Base-by-base conservation (phyloP, 2,888 invertebrate species). In the Laothoe populi region DNA sequence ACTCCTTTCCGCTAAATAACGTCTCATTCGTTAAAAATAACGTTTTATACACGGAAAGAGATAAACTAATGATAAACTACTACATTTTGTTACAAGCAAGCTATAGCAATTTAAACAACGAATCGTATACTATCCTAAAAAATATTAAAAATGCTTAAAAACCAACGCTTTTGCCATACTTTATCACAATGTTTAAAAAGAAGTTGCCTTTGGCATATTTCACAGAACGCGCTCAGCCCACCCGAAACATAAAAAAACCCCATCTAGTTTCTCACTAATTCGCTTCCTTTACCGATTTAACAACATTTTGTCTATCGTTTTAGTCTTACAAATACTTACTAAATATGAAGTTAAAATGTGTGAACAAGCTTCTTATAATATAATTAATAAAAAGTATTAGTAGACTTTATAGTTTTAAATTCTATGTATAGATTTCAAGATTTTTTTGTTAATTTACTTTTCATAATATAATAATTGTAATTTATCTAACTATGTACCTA, bases 361-460 rank as follows among this genome's bases (percentile, higher is more conserved):
- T 92, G 92, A 92, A 92, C 90, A 92, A 92, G 92, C 92, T 77
- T 90, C 89, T 91, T 92, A 92, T 79, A 84, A 81, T 87, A 81
- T 45, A 87, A 86, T 86, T 90, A 90, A 90, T 91, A 90, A 91
- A 90, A 92, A 90, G 89, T 90, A 57, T 89, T 90, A 91, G 86
- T 88, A 90, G 88, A 90, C 89, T 84, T 90, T 92, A 89, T 85
- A 88, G 87, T 86, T 89, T 90, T 89, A 82, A 89, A 88, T 90
- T 87, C 90, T 92, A 92, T 91, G 86, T 88, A 91, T 92, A 90
- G 90, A 91, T 90, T 92, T 91, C 85, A 90, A 90, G 88, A 84
- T 86, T 88, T 88, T 82, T 68, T 69, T 69, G 69, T 69, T 81
- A 74, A 76, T 77, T 84, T 76, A 80, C 82, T 81, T 81, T 76